Base-by-base conservation (phyloP, 2,113 vertebrate genomes). In the Xiphophorus couchianus region DNA sequence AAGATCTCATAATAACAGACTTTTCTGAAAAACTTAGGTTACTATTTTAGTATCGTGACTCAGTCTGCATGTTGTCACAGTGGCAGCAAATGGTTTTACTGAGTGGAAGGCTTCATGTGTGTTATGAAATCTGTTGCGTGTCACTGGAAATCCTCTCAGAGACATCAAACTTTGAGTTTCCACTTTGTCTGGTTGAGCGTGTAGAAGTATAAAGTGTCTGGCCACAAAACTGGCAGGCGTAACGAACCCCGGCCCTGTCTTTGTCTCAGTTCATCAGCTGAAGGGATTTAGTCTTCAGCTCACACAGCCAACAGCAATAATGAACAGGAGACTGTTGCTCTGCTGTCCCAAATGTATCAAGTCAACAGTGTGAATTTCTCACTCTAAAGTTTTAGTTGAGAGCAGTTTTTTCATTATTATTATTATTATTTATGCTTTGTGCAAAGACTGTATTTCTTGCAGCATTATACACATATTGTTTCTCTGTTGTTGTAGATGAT, bases 281-380 rank as follows among this genome's bases (percentile, higher is more conserved):
- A 82, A 75, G 77, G 75, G 84, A 82, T 87, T 90, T 89, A 69
- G 64, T 85, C 77, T 64, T 25, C 42, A 51, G 71, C 81, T 67
- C 77, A 81, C 13, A 76, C 78, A 64, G 73, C 73, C 71, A 71
- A 71, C 76, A 71, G 83, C 76, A 87, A 83, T 77, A 82, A 82
- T 90, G 74, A 89, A 86, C 84, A 71, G 66, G 35, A 37, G 73
- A 65, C 63, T 87, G 72, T 81, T 84, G 72, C 68, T 69, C n/a
- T 74, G 69, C 69, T 31, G 83, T 85, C 83, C 69, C 60, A 74
- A 81, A 54, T n/a, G 39, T 75, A 71, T 76, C 44, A 68, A 60
- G 67, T 81, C 75, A 39, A 83, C 58, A 27, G 66, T 79, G 76
- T 79, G 76, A 82, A 71, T 86, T 89, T 89, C 87, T 81, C 86